phyloP scores from a whole-genome alignment of 2,797 vertebrate species.

The Monodelphis domestica region DNA sequence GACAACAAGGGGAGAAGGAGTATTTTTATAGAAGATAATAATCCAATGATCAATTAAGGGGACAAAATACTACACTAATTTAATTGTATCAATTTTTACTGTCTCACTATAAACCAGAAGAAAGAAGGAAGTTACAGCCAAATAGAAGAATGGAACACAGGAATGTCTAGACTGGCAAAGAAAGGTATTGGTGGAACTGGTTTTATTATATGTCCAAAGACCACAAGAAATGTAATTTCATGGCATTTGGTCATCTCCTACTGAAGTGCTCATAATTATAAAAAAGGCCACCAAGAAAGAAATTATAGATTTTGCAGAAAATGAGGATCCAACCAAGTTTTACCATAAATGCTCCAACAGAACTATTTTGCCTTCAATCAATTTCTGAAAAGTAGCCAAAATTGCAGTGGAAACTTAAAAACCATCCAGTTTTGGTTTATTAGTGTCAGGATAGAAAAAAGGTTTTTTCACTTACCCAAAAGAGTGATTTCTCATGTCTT shows the following conservation, averaged over 20 bases:
- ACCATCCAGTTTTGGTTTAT: not conserved
- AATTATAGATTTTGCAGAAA: not conserved
- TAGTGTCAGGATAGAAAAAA: not conserved
- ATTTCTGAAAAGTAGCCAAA: constrained; percentile 15
- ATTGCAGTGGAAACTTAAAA: not conserved
- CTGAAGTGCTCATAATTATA: not conserved
- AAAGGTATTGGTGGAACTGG: not conserved
- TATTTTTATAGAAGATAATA: not conserved
- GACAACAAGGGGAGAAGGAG: too few relatives aligned
- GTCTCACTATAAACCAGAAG: not conserved
- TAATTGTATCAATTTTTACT: not conserved
- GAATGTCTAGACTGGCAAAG: not conserved
- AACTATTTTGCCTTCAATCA: constrained; percentile 7
- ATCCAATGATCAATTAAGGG: not conserved
- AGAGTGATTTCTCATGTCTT: not conserved
- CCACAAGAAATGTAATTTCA: not conserved
- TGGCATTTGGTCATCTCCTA: not conserved
- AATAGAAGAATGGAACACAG: not conserved
- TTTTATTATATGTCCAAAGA: not conserved
- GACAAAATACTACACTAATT: not conserved
- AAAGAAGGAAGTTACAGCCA: not conserved
- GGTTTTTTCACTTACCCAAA: not conserved
- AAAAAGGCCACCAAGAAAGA: not conserved
- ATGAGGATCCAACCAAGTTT: not conserved
- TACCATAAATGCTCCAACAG: not conserved